Base-by-base conservation (phyloP, 2,797 vertebrate species). In the Crossoptilon crossoptilon region DNA sequence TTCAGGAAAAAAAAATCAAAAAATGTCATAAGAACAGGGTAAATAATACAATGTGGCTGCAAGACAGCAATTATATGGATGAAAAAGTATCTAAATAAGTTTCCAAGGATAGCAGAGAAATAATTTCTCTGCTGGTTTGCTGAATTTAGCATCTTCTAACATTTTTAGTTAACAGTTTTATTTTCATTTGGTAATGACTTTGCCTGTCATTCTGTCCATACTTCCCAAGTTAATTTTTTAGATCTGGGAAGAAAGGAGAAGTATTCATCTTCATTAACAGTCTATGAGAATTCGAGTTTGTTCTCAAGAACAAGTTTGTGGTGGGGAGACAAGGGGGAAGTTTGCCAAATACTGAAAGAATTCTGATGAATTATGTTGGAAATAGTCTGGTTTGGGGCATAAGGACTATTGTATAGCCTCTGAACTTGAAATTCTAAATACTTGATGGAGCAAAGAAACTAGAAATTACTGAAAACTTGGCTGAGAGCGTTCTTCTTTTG, bases 241-340 rank as follows among this genome's bases (percentile, higher is more conserved):
- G 7, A 3, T 70, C 67, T 75, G 6, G 1, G 7, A 87, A 78
- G 41, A 66, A 68, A 78, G 67, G 10, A 8, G 23, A 29, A 2
- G 0, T 8, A 35, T 8, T 68, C 31, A 43, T 48, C 44, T 79
- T 49, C 2, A 0, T 73, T 77, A 70, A 21, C 21, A 35, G 10
- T 35, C 39, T 39, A 8, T 60, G 46, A 39, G n/a, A 81, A 71
- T 68, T 77, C 3, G 31, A 9, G 10, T 62, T 72, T 49, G 3
- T 68, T 90, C 76, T 80, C 48, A 86, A 58, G 39, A 84, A 48
- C 13, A 67, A 63, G 3, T 2, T 9, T 67, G 62, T 26, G 33
- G 2, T 2, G 2, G 2, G 13, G 2, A 6, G 2, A 14, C 5
- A 37, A 56, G 11, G 33, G 19, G 2, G 5, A 71, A 67, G 11